These are phyloP conservation scores for Synanthedon formicaeformis DNA, from an alignment of 2,888 invertebrate genomes.

Conservation along the genomic window DNA sequence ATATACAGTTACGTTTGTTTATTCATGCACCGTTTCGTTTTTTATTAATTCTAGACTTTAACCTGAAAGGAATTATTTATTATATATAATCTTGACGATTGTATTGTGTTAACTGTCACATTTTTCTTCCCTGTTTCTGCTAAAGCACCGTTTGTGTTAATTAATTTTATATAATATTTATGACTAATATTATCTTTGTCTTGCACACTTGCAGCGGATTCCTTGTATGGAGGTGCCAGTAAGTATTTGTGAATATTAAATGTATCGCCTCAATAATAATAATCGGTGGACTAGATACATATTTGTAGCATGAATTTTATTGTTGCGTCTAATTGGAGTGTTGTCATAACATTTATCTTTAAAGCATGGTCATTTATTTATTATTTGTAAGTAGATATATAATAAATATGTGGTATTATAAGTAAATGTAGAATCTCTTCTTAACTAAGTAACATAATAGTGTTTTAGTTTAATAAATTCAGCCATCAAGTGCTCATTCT, in stretches of 20 bases:
- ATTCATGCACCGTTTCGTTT: conserved; percentile 62
- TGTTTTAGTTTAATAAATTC: too few relatives aligned
- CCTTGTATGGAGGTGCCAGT: conserved; percentile 80
- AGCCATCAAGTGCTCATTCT: too few relatives aligned
- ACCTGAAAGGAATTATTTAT: neutral
- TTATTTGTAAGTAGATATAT: too few relatives aligned
- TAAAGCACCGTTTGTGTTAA: conserved; percentile 29
- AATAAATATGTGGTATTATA: too few relatives aligned
- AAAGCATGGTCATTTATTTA: too few relatives aligned
- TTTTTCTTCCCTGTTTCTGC: conserved; percentile 23
- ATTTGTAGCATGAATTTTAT: too few relatives aligned
- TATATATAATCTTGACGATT: neutral
- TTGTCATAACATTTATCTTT: too few relatives aligned
- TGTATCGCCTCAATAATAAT: neutral
- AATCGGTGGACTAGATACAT: neutral
- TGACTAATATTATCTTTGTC: conserved; percentile 53
- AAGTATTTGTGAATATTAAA: conserved; percentile 42
- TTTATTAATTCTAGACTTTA: conserved; percentile 22
- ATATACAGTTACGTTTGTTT: conserved; percentile 30
- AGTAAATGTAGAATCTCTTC: too few relatives aligned
- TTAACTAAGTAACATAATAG: too few relatives aligned
- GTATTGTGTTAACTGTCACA: conserved; percentile 16
- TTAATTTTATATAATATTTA: conserved; percentile 12
- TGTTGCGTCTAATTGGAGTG: too few relatives aligned
- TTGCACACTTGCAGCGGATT: conserved; percentile 74